A percentile compares a stretch with the other conserved stretches of the same genome.
phyloP scores from a whole-genome alignment of 2,797 vertebrate genomes.

The Hemibagrus guttatus region DNA sequence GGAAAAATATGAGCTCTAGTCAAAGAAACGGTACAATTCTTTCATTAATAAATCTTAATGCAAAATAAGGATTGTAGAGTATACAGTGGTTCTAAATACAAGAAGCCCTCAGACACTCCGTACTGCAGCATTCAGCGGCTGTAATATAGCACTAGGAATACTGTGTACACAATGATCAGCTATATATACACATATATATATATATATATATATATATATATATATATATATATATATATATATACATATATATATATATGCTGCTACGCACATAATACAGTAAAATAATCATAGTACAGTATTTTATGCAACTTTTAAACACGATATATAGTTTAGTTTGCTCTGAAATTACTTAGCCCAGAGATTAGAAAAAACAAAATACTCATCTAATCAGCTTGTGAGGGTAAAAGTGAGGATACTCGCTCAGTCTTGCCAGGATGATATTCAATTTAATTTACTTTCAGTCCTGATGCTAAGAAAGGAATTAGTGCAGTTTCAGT shows the following conservation, averaged over 20 bases:
- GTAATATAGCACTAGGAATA: neutral
- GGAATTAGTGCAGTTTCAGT: neutral
- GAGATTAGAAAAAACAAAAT: neutral
- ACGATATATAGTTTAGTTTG: neutral
- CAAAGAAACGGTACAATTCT: neutral
- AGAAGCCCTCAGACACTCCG: neutral
- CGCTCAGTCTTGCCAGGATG: slow-evolving; percentile 4
- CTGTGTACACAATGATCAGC: neutral
- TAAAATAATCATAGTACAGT: neutral
- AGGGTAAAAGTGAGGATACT: neutral
- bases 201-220: neutral
- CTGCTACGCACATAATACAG: neutral
- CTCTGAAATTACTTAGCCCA: neutral
- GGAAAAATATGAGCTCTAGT: neutral
- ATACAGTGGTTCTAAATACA: neutral
- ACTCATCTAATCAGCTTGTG: slow-evolving; percentile 18
- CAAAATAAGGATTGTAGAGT: neutral
- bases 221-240: too few species aligned
- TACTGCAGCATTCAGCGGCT: neutral
- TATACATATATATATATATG: too few species aligned
- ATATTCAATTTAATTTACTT: slow-evolving; percentile 16
- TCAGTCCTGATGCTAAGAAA: slow-evolving; percentile 19
- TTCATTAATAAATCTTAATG: neutral
- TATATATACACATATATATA: neutral
- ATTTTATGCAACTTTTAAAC: neutral